These are phyloP conservation scores for Alcis repandata DNA, from an alignment of 2,888 invertebrate species.

Conservation along the genomic window DNA sequence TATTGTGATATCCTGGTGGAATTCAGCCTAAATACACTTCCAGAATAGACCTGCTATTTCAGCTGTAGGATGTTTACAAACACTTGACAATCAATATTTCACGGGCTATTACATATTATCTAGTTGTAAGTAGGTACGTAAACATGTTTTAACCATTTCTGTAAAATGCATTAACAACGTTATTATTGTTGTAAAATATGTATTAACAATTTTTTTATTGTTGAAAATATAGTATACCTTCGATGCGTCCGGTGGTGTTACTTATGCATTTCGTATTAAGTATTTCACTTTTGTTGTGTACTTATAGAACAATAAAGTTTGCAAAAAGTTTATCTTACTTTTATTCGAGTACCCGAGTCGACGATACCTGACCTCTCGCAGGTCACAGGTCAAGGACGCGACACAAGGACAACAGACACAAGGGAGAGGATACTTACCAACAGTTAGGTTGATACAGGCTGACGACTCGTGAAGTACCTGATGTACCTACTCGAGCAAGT, in stretches of 20 bases:
- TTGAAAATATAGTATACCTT: neutral
- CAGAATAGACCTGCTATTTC: no score
- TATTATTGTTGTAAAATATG: neutral
- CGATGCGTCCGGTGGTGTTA: constrained; percentile 67
- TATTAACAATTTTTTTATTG: neutral
- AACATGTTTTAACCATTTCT: constrained; percentile 2
- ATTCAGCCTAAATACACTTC: no score
- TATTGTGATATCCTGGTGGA: no score
- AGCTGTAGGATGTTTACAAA: no score
- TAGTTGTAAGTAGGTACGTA: constrained; percentile 35
- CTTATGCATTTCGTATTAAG: constrained; percentile 79
- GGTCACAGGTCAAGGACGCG: no score
- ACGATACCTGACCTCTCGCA: no score
- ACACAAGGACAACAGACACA: no score
- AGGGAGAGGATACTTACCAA: no score
- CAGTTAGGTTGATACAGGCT: no score
- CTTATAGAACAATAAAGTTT: constrained; percentile 65
- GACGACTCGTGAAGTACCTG: no score
- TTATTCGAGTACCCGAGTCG: no score
- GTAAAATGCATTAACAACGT: neutral
- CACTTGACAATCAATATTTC: constrained; percentile 1
- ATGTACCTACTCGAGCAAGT: no score
- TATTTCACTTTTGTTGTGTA: constrained; percentile 48
- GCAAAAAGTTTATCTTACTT: constrained; percentile 45
- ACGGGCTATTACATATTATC: constrained; percentile 37